These are phyloP conservation scores for Bombus huntii DNA, from an alignment of 1,140 invertebrate genomes.

Conservation along the genomic window DNA sequence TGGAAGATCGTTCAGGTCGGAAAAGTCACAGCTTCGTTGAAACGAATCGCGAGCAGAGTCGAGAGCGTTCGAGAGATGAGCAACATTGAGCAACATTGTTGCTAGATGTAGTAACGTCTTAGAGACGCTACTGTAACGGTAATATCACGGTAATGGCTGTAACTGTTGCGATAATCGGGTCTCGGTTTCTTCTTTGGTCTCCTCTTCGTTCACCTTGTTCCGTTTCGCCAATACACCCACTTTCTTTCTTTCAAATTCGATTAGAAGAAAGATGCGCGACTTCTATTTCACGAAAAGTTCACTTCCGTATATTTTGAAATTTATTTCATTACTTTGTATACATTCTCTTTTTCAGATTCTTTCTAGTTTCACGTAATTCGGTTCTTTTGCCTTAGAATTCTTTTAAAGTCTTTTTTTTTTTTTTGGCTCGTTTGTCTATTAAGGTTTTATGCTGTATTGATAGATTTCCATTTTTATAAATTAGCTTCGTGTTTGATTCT, in stretches of 20 bases:
- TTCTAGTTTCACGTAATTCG: no score
- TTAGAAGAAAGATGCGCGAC: not conserved
- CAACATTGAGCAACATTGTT: constrained; percentile 50
- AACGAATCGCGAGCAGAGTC: not conserved
- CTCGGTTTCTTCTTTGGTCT: constrained; percentile 35
- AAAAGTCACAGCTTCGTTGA: not conserved
- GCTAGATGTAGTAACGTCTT: constrained; percentile 51
- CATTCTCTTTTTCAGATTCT: no score
- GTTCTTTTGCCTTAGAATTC: no score
- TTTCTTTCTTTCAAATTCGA: not conserved
- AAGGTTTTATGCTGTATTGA: no score
- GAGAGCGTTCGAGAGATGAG: constrained; percentile 47
- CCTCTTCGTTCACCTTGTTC: not conserved
- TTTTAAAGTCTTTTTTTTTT: no score
- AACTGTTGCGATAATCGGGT: constrained; percentile 49
- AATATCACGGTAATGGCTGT: constrained; percentile 53
- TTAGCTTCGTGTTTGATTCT: no score
- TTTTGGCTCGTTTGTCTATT: no score
- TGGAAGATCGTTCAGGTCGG: not conserved
- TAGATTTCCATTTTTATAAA: no score
- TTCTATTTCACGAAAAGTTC: not conserved
- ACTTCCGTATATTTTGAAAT: no score
- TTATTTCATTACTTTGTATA: no score
- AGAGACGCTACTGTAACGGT: constrained; percentile 61
- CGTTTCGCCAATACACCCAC: not conserved